Evolutionary conservation across 2,888 invertebrate genomes (phyloP).

Genomic region (Hipparchia semele): DNA sequence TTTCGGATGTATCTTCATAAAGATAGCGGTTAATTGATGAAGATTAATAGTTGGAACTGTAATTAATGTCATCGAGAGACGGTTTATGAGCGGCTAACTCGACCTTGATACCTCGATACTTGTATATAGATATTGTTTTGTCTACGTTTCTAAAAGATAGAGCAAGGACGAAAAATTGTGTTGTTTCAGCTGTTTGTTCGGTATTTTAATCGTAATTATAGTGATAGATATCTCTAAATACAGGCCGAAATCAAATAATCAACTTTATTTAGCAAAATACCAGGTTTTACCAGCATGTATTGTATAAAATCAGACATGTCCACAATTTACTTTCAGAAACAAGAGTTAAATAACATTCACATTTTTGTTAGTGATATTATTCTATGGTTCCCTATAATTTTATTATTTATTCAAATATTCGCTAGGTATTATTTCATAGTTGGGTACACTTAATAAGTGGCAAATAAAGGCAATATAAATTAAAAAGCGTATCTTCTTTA

Average conservation of each 20-base stretch:
- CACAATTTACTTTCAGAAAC: too few species aligned
- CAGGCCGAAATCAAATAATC: too few species aligned
- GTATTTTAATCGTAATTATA: too few species aligned
- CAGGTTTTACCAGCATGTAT: too few species aligned
- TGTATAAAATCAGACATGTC: too few species aligned
- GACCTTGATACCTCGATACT: not conserved
- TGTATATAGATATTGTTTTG: not conserved
- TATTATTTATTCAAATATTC: not conserved
- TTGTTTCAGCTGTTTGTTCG: not conserved
- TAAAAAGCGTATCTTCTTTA: slow-evolving; percentile 17
- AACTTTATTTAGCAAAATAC: too few species aligned
- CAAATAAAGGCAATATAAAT: slow-evolving; percentile 16
- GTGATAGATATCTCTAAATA: too few species aligned
- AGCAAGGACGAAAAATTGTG: not conserved
- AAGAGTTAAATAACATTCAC: too few species aligned
- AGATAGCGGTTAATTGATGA: slow-evolving; percentile 31
- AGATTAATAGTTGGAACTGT: slow-evolving; percentile 22
- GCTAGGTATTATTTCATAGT: not conserved
- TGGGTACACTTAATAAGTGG: slow-evolving; percentile 11
- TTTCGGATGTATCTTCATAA: slow-evolving; percentile 40
- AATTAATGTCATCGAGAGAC: slow-evolving; percentile 17
- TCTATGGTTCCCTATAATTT: too few species aligned
- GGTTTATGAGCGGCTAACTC: slow-evolving; percentile 1
- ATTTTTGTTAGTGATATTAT: too few species aligned
- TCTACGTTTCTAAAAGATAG: not conserved